A percentile compares a stretch with the other conserved stretches of the same genome.
phyloP scores from a whole-genome alignment of 2,113 vertebrate genomes.

The Phrynosoma platyrhinos region DNA sequence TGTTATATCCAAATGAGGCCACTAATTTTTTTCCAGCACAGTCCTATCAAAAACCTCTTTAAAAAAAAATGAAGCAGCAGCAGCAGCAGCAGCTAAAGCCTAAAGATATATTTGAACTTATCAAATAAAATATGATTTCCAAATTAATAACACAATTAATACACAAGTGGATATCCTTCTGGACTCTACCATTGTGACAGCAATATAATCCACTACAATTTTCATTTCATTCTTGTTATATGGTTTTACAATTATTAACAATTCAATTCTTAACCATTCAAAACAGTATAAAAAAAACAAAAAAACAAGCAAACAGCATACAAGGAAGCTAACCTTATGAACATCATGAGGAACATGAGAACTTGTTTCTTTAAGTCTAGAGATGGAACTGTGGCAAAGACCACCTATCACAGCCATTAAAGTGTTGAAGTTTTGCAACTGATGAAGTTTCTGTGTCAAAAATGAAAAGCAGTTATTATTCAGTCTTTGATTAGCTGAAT shows the following conservation, averaged over 20 bases:
- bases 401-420: constrained; percentile 97
- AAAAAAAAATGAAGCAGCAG: not conserved
- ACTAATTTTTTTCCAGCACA: not conserved
- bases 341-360: constrained; percentile 90
- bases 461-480: constrained; percentile 17
- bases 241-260: not conserved
- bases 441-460: constrained; percentile 85
- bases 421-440: constrained; percentile 95
- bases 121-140: not conserved
- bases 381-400: constrained; percentile 95
- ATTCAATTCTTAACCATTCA: not conserved
- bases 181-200: not conserved
- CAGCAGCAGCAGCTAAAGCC: not conserved
- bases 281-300: not conserved
- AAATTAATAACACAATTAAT: not conserved
- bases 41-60: not conserved
- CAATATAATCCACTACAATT: not conserved
- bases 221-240: not conserved
- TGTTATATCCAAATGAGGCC: not conserved
- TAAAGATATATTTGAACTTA: not conserved
- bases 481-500: not conserved
- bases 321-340: constrained; percentile 85
- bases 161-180: not conserved
- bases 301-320: not conserved
- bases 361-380: constrained; percentile 95